Percentiles rank a stretch among this genome's conserved stretches.
Evolutionary conservation across 2,888 invertebrate genomes (phyloP).

Genomic region (Biston stratarius): DNA sequence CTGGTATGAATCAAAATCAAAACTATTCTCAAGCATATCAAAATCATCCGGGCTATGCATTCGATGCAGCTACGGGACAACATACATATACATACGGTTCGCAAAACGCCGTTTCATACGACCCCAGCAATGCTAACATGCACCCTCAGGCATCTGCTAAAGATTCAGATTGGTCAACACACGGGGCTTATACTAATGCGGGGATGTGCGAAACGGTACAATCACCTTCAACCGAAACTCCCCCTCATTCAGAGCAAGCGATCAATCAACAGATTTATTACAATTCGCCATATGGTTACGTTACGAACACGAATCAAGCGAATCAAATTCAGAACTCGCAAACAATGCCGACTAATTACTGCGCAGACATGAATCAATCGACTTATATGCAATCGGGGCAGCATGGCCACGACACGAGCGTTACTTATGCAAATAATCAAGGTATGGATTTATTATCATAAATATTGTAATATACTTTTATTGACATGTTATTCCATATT

Average conservation of each 20-base stretch:
- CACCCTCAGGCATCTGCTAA: conserved; percentile 59
- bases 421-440: conserved; percentile 71
- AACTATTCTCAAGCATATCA: conserved; percentile 69
- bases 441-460: conserved; percentile 68
- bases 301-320: conserved; percentile 64
- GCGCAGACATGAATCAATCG: conserved; percentile 70
- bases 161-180: conserved; percentile 63
- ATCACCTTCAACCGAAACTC: conserved; percentile 73
- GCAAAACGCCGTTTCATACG: conserved; percentile 72
- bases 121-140: conserved; percentile 48
- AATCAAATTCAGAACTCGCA: conserved; percentile 60
- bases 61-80: conserved; percentile 82
- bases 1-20: conserved; percentile 46
- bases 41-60: conserved; percentile 88
- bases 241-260: conserved; percentile 52
- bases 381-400: conserved; percentile 76
- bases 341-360: conserved; percentile 65
- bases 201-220: conserved; percentile 77
- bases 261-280: conserved; percentile 72
- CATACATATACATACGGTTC: conserved; percentile 89
- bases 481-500: conserved; percentile 36
- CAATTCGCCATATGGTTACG: conserved; percentile 82
- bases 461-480: conserved; percentile 34
- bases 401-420: conserved; percentile 63
- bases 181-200: conserved; percentile 80